Evolutionary conservation across 2,113 vertebrate species (phyloP).

Genomic region (Onychostoma macrolepis): DNA sequence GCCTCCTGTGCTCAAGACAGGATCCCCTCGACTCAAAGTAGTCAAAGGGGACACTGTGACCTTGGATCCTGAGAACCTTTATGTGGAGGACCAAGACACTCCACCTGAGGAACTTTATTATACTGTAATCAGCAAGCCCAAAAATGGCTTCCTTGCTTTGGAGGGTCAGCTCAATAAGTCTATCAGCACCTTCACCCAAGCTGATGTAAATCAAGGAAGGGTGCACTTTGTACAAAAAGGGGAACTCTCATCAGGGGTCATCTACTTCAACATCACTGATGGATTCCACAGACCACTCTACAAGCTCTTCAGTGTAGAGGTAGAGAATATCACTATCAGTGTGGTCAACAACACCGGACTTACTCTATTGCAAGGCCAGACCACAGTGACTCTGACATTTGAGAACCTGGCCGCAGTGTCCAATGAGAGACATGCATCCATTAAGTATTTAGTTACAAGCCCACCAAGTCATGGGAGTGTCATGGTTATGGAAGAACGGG

Average conservation of each 20-base stretch:
- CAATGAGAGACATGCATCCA: conserved; percentile 76
- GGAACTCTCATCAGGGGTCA: conserved; percentile 79
- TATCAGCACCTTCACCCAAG: conserved; percentile 85
- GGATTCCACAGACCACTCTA: conserved; percentile 84
- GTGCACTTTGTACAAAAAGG: conserved; percentile 87
- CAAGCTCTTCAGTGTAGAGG: conserved; percentile 85
- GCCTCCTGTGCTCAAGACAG: conserved; percentile 80
- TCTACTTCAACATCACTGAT: conserved; percentile 89
- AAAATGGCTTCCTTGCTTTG: conserved; percentile 84
- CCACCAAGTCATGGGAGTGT: conserved; percentile 80
- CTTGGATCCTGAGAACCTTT: conserved; percentile 80
- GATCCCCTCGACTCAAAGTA: conserved; percentile 76
- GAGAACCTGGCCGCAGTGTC: conserved; percentile 81
- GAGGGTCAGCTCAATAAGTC: conserved; percentile 71
- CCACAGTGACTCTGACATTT: conserved; percentile 74
- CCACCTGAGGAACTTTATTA: conserved; percentile 84
- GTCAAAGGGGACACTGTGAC: conserved; percentile 78
- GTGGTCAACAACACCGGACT: conserved; percentile 83
- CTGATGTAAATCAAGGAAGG: conserved; percentile 78
- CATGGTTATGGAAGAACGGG: conserved; percentile 73
- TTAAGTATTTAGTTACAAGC: conserved; percentile 78
- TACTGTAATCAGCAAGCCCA: conserved; percentile 79
- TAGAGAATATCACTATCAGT: conserved; percentile 75
- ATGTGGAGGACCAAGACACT: conserved; percentile 86
- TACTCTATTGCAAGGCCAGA: conserved; percentile 81